These are phyloP conservation scores for Anabas testudineus DNA, from an alignment of 2,797 vertebrate genomes.

Conservation along the genomic window DNA sequence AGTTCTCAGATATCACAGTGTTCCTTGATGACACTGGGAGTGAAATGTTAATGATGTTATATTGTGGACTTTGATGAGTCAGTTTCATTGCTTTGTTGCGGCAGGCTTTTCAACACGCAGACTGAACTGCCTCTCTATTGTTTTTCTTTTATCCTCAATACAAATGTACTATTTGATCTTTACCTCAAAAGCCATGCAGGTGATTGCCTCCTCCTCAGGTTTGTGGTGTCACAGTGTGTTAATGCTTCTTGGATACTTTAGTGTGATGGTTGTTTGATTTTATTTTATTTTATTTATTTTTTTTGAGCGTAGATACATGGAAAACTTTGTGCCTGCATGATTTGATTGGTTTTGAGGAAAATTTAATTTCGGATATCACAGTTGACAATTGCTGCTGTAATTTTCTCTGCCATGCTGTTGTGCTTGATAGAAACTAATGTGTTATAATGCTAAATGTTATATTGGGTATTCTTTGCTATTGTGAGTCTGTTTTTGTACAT, in stretches of 20 bases:
- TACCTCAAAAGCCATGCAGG: background rate
- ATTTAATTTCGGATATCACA: conserved; percentile 3
- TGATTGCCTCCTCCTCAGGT: background rate
- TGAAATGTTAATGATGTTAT: conserved; percentile 4
- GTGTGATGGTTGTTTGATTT: conserved; percentile 1
- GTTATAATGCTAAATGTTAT: background rate
- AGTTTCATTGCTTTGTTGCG: conserved; percentile 4
- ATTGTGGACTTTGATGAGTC: background rate
- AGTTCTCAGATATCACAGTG: too few species aligned
- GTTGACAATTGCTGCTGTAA: background rate
- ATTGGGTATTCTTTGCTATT: background rate
- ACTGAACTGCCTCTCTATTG: background rate
- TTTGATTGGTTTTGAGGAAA: conserved; percentile 2
- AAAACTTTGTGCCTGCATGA: background rate
- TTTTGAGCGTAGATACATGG: background rate
- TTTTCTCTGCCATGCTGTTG: background rate
- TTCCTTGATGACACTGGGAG: too few species aligned
- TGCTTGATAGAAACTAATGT: background rate
- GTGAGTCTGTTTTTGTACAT: background rate
- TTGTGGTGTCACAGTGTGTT: background rate
- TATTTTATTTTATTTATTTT: background rate
- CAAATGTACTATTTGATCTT: conserved; percentile 9
- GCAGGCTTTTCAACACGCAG: conserved; percentile 10
- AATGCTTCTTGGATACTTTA: background rate
- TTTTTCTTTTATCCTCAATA: background rate